phyloP scores from a whole-genome alignment of 2,888 invertebrate genomes.

The Drosophila mimica region DNA sequence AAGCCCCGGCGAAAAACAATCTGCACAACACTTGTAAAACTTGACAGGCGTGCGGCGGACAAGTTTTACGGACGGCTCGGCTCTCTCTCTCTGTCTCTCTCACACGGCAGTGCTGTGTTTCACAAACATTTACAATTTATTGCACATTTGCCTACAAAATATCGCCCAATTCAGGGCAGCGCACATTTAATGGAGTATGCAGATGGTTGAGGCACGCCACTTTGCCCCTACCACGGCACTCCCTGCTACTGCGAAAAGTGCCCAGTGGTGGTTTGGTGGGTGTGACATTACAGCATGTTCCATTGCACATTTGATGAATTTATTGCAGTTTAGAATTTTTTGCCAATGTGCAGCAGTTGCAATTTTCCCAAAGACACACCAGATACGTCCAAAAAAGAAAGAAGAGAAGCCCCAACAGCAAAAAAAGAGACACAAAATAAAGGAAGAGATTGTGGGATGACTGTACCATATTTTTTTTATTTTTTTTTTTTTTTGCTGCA shows the following conservation, averaged over 20 bases:
- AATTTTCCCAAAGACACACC: constrained; percentile 48
- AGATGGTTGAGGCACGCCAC: constrained; percentile 29
- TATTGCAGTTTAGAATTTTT: constrained; percentile 84
- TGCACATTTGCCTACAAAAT: constrained; percentile 81
- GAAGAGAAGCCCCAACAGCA: constrained; percentile 18
- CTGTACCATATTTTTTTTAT: constrained; percentile 24
- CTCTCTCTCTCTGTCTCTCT: not conserved
- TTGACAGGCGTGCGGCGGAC: constrained; percentile 79
- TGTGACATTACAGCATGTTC: constrained; percentile 82
- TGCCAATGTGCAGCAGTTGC: constrained; percentile 76
- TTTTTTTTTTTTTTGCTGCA: constrained; percentile 24
- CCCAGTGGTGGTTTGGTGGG: constrained; percentile 62
- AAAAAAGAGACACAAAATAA: constrained; percentile 8
- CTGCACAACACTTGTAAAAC: constrained; percentile 76
- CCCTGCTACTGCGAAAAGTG: constrained; percentile 1
- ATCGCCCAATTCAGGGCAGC: constrained; percentile 73
- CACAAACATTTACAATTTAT: constrained; percentile 81
- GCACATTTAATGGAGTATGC: constrained; percentile 71
- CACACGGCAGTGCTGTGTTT: constrained; percentile 18
- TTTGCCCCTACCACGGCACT: not conserved
- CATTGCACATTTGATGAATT: constrained; percentile 85
- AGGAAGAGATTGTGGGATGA: constrained; percentile 11
- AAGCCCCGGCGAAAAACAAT: constrained; percentile 65
- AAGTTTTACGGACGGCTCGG: constrained; percentile 65
- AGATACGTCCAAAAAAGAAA: constrained; percentile 12